Conservation (phyloP, 2,113 vertebrate species). For the Trichechus manatus region DNA sequence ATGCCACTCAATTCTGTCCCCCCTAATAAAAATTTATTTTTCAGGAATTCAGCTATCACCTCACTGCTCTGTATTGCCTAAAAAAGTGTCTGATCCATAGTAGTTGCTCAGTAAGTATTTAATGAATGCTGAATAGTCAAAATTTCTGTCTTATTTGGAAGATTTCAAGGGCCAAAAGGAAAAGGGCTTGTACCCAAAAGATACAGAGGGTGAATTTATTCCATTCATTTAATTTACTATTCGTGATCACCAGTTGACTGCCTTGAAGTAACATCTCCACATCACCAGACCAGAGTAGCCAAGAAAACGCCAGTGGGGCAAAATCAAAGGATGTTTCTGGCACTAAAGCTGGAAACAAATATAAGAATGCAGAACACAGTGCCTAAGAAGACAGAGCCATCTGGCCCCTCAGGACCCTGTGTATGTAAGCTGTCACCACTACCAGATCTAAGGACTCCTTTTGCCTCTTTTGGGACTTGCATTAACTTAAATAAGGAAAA, state of each 20-base stretch:
- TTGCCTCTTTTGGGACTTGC: not conserved
- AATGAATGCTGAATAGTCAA: not conserved
- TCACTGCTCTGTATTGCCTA: not conserved
- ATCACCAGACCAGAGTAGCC: not conserved
- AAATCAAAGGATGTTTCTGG: not conserved
- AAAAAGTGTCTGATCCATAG: not conserved
- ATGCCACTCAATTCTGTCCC: not conserved
- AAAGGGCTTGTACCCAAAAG: not conserved
- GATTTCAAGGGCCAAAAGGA: not conserved
- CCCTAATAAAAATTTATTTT: not conserved
- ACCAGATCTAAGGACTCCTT: not conserved
- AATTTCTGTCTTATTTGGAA: not conserved
- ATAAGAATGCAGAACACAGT: accelerated
- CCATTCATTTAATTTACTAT: not conserved
- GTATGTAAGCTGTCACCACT: accelerated
- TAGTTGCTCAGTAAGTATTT: constrained; percentile 36
- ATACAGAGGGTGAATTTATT: not conserved
- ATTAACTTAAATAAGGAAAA: not conserved
- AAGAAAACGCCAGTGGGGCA: not conserved
- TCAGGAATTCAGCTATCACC: not conserved
- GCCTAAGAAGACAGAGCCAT: not conserved
- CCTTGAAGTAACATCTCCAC: not conserved
- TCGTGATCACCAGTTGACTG: not conserved
- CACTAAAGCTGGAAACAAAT: not conserved
- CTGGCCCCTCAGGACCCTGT: not conserved